A percentile compares a stretch with the other conserved stretches of the same genome.
phyloP scores from a whole-genome alignment of 2,797 vertebrate species.

The Thalassophryne amazonica region DNA sequence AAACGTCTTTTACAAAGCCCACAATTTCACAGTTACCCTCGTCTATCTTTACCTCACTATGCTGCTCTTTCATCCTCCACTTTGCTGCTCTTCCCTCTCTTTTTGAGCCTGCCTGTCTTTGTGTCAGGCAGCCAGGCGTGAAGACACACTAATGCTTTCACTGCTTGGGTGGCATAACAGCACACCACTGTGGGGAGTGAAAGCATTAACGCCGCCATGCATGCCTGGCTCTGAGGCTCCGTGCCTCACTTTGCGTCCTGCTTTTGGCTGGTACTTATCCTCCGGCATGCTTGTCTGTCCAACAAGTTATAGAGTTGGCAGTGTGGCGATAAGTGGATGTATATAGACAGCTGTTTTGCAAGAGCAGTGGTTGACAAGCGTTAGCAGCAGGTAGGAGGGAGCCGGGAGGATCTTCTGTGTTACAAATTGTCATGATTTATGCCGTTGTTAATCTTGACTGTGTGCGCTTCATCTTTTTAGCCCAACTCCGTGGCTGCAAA shows the following conservation, averaged over 20 bases:
- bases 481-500: slow-evolving; percentile 69
- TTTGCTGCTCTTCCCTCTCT: slow-evolving; percentile 36
- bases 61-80: slow-evolving; percentile 43
- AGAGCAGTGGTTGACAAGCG: slow-evolving; percentile 45
- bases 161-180: slow-evolving; percentile 76
- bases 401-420: slow-evolving; percentile 35
- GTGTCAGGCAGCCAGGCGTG: slow-evolving; percentile 71
- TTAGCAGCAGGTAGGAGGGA: slow-evolving; percentile 42
- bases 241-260: slow-evolving; percentile 11
- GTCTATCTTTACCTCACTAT: slow-evolving; percentile 31
- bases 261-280: slow-evolving; percentile 50
- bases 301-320: slow-evolving; percentile 67
- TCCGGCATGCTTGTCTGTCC: slow-evolving; percentile 43
- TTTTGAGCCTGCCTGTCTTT: slow-evolving; percentile 45
- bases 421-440: slow-evolving; percentile 19
- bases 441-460: slow-evolving; percentile 12
- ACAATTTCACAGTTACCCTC: slow-evolving; percentile 32
- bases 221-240: slow-evolving; percentile 44
- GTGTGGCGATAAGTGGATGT: slow-evolving; percentile 53
- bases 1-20: slow-evolving; percentile 23
- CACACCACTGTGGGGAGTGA: slow-evolving; percentile 75
- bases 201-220: slow-evolving; percentile 69
- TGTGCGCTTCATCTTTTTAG: slow-evolving; percentile 60
- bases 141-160: slow-evolving; percentile 79
- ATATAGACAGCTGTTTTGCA: slow-evolving; percentile 48